These are phyloP conservation scores for Athalia rosae DNA, from an alignment of 2,888 invertebrate species.

Conservation along the genomic window DNA sequence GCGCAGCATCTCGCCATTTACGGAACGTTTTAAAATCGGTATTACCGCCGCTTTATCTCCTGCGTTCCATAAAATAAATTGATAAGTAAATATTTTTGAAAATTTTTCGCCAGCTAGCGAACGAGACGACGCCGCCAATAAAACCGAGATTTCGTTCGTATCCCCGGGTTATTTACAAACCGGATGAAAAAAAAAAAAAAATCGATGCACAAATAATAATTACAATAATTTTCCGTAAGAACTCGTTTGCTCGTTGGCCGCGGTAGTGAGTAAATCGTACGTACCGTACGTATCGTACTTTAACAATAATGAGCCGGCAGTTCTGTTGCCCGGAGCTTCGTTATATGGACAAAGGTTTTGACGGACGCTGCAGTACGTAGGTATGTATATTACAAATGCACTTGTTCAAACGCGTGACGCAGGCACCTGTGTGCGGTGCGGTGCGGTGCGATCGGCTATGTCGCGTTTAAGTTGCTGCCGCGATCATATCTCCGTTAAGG, in stretches of 20 bases:
- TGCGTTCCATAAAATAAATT: too few species aligned
- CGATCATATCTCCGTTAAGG: constrained; percentile 21
- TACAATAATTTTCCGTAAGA: neutral
- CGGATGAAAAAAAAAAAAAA: too few species aligned
- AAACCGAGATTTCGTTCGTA: too few species aligned
- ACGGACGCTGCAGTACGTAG: neutral
- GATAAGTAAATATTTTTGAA: too few species aligned
- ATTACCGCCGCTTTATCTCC: too few species aligned
- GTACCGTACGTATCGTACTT: neutral
- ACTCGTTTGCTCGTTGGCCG: constrained; percentile 4
- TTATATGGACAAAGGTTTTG: constrained; percentile 21
- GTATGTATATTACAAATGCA: neutral
- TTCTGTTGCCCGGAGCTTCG: neutral
- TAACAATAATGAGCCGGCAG: neutral
- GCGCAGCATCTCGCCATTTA: neutral
- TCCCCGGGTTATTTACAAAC: too few species aligned
- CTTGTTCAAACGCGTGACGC: constrained; percentile 26
- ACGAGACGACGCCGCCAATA: too few species aligned
- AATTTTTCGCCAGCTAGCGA: too few species aligned
- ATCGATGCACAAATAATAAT: too few species aligned
- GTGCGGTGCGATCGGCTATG: neutral
- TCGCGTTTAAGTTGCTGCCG: neutral
- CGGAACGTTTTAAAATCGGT: neutral
- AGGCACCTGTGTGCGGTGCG: neutral
- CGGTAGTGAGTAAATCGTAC: too few species aligned